Base-by-base conservation (phyloP, 2,797 vertebrate species). In the Mareca strepera region DNA sequence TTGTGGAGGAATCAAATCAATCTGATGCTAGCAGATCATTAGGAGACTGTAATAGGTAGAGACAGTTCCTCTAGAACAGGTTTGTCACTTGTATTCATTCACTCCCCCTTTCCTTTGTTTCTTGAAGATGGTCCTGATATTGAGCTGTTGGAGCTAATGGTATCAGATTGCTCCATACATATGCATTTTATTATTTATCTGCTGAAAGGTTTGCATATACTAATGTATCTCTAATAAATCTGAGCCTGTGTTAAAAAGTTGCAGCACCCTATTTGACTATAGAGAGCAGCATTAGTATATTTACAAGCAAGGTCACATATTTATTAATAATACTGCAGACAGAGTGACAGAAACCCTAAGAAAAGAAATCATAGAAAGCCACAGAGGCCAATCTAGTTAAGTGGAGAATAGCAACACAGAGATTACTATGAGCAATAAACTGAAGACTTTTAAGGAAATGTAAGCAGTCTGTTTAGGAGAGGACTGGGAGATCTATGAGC, bases 401-500 rank as follows among this genome's bases (percentile, higher is more conserved):
- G 77, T 95, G 82, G 53, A 14, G 11, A 81, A 67, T 72, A 87
- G n/a, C 53, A 83, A 53, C 41, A 35, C 17, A 77, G 56, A 92
- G 68, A 75, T 95, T 92, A 88, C 60, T 86, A 53, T 48, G 37
- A 94, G 72, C 75, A 93, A 66, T 77, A 82, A 90, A 82, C 44
- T 55, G 72, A 96, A 87, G 62, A 67, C 28, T 89, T 90, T 17
- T 26, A 50, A 64, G 84, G 78, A 90, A 95, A 82, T 67, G 41
- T 67, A 95, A 92, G 55, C 50, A 66, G 72, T 53, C 73, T 91
- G 37, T 97, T 94, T 91, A 93, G 90, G 76, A 90, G 68, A 93
- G 84, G 58, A 67, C 50, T 94, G 82, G 50, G 75, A 96, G 87
- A 91, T 82, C 87, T 90, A 39, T 73, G 55, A 95, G 75, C 69